Percentiles rank a stretch among this genome's conserved stretches.
Conservation (phyloP, 1,140 invertebrate species). For the Lepidurus apus region DNA sequence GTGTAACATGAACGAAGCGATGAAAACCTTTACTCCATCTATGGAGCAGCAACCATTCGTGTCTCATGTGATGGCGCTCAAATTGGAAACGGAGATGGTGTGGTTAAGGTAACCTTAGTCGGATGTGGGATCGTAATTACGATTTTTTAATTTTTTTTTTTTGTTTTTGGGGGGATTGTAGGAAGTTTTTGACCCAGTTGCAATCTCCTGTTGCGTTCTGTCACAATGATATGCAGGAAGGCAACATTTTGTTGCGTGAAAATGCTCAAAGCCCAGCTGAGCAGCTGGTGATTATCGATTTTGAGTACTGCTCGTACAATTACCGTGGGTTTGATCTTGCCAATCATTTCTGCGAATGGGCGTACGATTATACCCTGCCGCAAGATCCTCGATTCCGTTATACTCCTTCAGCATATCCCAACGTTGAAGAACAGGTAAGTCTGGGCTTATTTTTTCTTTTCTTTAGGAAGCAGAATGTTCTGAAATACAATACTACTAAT, state of each 20-base stretch:
- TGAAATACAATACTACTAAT: too few species aligned
- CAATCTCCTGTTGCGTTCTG: conserved; percentile 88
- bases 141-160: background rate
- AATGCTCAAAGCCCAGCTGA: conserved; percentile 36
- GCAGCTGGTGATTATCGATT: conserved; percentile 69
- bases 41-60: background rate
- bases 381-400: conserved; percentile 73
- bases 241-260: conserved; percentile 53
- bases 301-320: conserved; percentile 91
- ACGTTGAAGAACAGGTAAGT: conserved; percentile 70
- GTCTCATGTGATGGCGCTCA: conserved; percentile 4
- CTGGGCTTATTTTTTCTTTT: background rate
- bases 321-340: conserved; percentile 91
- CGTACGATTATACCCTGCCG: conserved; percentile 76
- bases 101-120: background rate
- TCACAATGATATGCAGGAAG: conserved; percentile 85
- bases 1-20: conserved; percentile 31
- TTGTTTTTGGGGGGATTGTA: conserved; percentile 32
- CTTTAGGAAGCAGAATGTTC: background rate
- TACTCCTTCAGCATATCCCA: conserved; percentile 61
- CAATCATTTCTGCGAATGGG: conserved; percentile 91
- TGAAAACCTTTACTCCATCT: background rate
- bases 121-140: background rate
- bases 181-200: conserved; percentile 45
- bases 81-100: background rate